These are phyloP conservation scores for Aphelinus certus DNA, from an alignment of 1,140 invertebrate species.

Conservation along the genomic window DNA sequence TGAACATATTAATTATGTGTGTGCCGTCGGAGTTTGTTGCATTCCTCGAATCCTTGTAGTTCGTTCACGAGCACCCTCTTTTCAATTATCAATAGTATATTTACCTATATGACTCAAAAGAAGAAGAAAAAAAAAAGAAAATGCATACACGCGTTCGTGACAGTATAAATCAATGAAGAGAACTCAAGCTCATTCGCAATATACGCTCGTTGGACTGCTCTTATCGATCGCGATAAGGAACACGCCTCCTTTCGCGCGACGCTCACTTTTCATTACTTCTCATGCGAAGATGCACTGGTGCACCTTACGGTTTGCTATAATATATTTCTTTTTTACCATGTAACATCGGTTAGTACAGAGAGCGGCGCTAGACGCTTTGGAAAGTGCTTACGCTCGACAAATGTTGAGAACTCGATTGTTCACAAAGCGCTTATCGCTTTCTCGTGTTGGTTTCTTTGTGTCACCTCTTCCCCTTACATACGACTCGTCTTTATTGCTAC, in stretches of 20 bases:
- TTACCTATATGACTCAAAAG: too few relatives aligned
- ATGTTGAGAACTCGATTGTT: background rate
- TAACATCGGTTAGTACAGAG: too few relatives aligned
- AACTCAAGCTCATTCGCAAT: slow-evolving; percentile 20
- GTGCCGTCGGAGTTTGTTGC: too few relatives aligned
- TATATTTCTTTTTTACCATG: slow-evolving; percentile 6
- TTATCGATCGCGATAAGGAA: background rate
- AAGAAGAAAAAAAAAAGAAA: too few relatives aligned
- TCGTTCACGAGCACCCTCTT: too few relatives aligned
- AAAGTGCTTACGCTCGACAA: background rate
- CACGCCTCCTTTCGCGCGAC: background rate
- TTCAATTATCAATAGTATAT: too few relatives aligned
- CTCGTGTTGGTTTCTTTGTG: background rate
- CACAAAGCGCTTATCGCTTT: background rate
- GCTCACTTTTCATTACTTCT: background rate
- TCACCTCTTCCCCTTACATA: slow-evolving; percentile 34
- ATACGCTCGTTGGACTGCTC: slow-evolving; percentile 12
- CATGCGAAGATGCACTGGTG: background rate
- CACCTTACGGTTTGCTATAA: slow-evolving; percentile 14
- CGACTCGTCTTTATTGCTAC: slow-evolving; percentile 50
- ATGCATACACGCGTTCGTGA: background rate
- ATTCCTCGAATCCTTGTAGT: too few relatives aligned
- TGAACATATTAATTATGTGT: too few relatives aligned
- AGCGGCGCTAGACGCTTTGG: background rate
- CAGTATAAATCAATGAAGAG: slow-evolving; percentile 2